Base-by-base conservation (phyloP, 2,888 invertebrate species). In the Beris morrisii region DNA sequence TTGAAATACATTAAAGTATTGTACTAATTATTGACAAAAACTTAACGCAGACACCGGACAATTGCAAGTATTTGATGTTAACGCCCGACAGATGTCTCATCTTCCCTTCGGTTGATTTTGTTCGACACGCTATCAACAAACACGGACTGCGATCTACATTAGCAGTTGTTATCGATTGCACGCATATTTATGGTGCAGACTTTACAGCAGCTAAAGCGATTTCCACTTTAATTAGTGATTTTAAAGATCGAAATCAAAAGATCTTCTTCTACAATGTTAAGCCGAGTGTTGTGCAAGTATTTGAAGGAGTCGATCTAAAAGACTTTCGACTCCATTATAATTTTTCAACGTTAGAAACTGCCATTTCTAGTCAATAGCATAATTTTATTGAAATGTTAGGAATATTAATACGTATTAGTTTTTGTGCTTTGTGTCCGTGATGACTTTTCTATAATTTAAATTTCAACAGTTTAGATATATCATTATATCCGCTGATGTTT, bases 101-200 rank as follows among this genome's bases (percentile, higher is more conserved):
- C 77, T 95, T 94, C 82, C 94, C 94, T 22, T 93, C 93, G 0
- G 92, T 93, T 69, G 93, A 93, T 79, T 93, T 94, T 82, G 92
- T 94, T 70, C 86, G 92, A 69, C 89, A 91, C 75, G 83, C 92
- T 70, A 92, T 95, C 53, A 91, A 88, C 66, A 93, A 94, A 79
- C 89, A 88, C 76, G 91, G 92, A 56, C 81, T 84, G 31, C 85
- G 87, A 9, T 84, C 86, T 74, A 85, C 84, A 72, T 74, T 88
- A 68, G 92, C 93, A 3, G 91, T 93, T 43, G 92, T 93, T 28
- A 87, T 93, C 58, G 93, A 94, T 82, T 93, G 93, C 79, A 88
- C 91, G 55, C 92, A 93, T 81, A 91, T 93, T 74, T 92, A 92
- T 80, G 90, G 91, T 69, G 92, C 93, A 11, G 94, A 94, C 82